Evolutionary conservation across 2,888 invertebrate genomes (phyloP), one percentile per base, ranked within the genome.

Genomic region (Rhingia campestris): DNA sequence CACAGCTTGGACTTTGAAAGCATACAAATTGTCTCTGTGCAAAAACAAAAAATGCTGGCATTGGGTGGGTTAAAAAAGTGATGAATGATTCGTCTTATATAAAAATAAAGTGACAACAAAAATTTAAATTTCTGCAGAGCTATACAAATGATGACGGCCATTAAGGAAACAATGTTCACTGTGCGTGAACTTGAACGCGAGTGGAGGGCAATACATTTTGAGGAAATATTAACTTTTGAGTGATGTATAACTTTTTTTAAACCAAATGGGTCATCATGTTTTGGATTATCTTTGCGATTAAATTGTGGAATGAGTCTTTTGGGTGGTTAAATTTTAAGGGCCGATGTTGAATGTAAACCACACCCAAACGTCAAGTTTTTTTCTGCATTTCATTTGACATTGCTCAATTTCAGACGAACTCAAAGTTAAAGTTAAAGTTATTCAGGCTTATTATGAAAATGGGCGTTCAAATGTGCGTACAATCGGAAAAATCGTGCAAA

Each of bases 121-220:
- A 35, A 35, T 4, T 4, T 3, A 10, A 33, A 43, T 45, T 59
- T 70, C 22, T 45, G n/a, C 10, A 7, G 37, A 53, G 22, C 43
- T 9, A 22, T 47, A 30, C 7, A 30, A 54, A 54, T 63, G 32
- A 10, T 30, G 53, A 54, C 35, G 12, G 63, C n/a, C 47, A 49
- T 73, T 73, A 47, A 22, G 22, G 56, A 56, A 73, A 64, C 37
- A 39, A 10, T 58, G 49, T 41, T 9, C 12, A 74, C 49, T 66
- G 64, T 74, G 74, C 66, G 74, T 74, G 64, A 74, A 74, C 74
- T 74, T 74, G 74, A 74, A 74, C 74, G 74, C 74, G 49, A 30
- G 58, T 41, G 41, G 47, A 43, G 64, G 47, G 14, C 41, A 66
- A 58, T 49, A 47, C 4, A 7, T 22, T 47, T 56, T 53, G 30